Base-by-base conservation (phyloP, 2,113 vertebrate genomes). In the Ctenodactylus gundi region DNA sequence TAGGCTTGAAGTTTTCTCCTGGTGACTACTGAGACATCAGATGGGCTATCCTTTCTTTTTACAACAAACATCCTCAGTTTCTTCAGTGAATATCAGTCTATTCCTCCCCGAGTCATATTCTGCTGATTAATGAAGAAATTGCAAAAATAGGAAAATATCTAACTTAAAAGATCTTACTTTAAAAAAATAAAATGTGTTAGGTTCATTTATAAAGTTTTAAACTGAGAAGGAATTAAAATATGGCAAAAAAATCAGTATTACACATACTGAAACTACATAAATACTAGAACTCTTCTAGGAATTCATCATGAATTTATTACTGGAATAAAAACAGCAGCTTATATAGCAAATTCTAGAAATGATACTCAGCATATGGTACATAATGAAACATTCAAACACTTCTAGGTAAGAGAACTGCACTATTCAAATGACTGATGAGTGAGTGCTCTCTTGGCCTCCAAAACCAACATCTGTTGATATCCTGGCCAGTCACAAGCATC, bases 51-150 rank as follows among this genome's bases (percentile, higher is more conserved):
- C 36, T 77, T 91, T 67, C 57, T 41, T 85, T 73, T 73, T 81
- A 46, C n/a, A 92, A 41, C 41, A 84, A 67, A 90, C 46, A 73
- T 95, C 80, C 70, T 68, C 77, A 84, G 73, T 64, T 89, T 95
- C 91, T 83, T 73, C 36, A 89, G 83, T 17, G 49, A 91, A n/a
- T 94, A 73, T 76, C 23, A 89, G 41, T 67, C 53, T 95, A 49
- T 73, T 90, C 41, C 53, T 41, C 10, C 57, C 0, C n/a, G 58
- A 94, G 83, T 65, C 76, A 62, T 76, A 88, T 55, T 94, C 53
- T 85, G 60, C 29, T 90, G 93, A 92, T 85, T 90, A 92, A 82
- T n/a, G 95, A 72, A 36, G 17, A 85, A 57, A 85, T 86, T 88
- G 60, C 7, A 76, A 90, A 85, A 68, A 36, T n/a, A 27, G 83